phyloP scores from a whole-genome alignment of 1,140 invertebrate genomes.

The Platyscapa corneri region DNA sequence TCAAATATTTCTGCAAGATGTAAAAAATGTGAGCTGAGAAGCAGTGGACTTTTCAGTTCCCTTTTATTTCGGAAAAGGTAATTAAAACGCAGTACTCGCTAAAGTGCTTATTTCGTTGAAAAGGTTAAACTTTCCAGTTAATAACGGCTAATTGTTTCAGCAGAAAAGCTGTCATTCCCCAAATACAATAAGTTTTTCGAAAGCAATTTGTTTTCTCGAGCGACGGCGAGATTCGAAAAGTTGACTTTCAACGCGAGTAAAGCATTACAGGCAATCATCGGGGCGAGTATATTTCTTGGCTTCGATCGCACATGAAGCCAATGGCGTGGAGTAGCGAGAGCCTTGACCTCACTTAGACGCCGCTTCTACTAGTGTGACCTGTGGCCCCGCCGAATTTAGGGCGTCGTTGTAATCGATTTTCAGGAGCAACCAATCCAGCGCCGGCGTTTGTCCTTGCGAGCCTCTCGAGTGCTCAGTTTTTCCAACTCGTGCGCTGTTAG shows the following conservation, averaged over 20 bases:
- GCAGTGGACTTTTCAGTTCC: no score
- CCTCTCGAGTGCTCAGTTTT: not conserved
- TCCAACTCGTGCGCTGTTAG: not conserved
- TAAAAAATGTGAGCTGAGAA: no score
- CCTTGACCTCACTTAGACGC: constrained; percentile 24
- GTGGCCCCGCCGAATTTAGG: constrained; percentile 35
- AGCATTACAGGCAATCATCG: not conserved
- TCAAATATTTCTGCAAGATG: no score
- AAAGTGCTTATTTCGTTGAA: no score
- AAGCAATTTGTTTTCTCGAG: not conserved
- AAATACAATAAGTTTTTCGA: not conserved
- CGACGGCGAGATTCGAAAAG: not conserved
- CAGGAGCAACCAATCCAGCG: not conserved
- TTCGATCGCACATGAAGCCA: constrained; percentile 18
- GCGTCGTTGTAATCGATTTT: constrained; percentile 41
- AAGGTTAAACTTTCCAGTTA: no score
- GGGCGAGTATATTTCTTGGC: not conserved
- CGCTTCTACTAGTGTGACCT: not conserved
- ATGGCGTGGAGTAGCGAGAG: not conserved
- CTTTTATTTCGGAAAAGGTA: no score
- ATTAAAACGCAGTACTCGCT: no score
- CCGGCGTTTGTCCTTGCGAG: constrained; percentile 13
- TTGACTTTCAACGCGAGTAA: not conserved
- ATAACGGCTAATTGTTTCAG: no score
- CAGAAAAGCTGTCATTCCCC: not conserved